These are phyloP conservation scores for Melanogrammus aeglefinus DNA, from an alignment of 2,797 vertebrate genomes.

Conservation along the genomic window DNA sequence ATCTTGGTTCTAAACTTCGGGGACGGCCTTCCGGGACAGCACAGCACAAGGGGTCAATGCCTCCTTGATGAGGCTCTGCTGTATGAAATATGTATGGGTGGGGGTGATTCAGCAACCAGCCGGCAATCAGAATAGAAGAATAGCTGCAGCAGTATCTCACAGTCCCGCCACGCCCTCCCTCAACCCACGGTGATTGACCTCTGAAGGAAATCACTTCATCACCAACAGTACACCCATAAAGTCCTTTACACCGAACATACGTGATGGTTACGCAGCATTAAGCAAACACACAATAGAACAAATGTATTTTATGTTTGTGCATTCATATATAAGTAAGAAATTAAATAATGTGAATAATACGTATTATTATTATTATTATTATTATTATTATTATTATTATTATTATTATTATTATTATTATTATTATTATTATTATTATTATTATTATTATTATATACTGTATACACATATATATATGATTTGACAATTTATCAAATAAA, in stretches of 20 bases:
- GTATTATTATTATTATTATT: too few relatives aligned
- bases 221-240: not conserved
- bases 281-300: not conserved
- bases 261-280: not conserved
- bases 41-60: constrained; percentile 43
- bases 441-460: too few relatives aligned
- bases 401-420: too few relatives aligned
- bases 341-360: not conserved
- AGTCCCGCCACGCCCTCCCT: not conserved
- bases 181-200: not conserved
- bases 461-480: not conserved
- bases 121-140: not conserved
- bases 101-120: not conserved
- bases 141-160: not conserved
- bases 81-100: constrained; percentile 64
- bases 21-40: constrained; percentile 41
- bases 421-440: too few relatives aligned
- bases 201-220: not conserved
- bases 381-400: too few relatives aligned
- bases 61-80: constrained; percentile 39
- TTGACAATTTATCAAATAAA: too few relatives aligned
- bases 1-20: constrained; percentile 2
- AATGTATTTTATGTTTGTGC: not conserved
- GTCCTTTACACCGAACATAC: not conserved
- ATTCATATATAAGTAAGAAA: not conserved